These are phyloP conservation scores for Tragelaphus scriptus DNA, from an alignment of 2,113 vertebrate genomes.

Conservation along the genomic window DNA sequence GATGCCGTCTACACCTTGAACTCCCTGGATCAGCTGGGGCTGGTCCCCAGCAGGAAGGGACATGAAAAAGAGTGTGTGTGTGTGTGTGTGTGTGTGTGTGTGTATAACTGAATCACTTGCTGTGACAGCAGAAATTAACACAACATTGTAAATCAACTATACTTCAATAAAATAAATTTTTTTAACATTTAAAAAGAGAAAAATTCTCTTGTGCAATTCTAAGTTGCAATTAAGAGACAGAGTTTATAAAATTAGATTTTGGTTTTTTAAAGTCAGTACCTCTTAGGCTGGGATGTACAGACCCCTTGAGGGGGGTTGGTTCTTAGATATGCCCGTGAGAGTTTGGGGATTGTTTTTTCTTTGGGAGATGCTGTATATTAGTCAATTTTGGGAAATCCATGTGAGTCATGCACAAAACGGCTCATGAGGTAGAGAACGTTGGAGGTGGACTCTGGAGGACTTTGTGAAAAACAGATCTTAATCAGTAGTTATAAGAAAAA, in stretches of 20 bases:
- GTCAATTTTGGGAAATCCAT: neutral
- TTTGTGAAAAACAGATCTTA: neutral
- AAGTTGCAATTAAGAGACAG: neutral
- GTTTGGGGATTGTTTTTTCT: neutral
- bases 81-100: neutral
- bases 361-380: neutral
- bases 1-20: too few relatives aligned
- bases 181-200: neutral
- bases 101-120: neutral
- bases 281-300: neutral
- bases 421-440: accelerated
- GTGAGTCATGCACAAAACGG: neutral
- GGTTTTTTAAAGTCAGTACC: neutral
- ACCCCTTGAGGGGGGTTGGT: accelerated
- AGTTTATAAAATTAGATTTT: neutral
- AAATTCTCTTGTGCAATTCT: neutral
- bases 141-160: neutral
- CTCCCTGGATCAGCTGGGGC: too few relatives aligned
- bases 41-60: too few relatives aligned
- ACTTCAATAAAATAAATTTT: neutral
- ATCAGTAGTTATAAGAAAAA: neutral
- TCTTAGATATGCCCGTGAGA: neutral
- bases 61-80: neutral
- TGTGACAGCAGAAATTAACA: neutral
- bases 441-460: neutral